Evolutionary conservation across 2,888 invertebrate species (phyloP).

Genomic region (Chironomus riparius): DNA sequence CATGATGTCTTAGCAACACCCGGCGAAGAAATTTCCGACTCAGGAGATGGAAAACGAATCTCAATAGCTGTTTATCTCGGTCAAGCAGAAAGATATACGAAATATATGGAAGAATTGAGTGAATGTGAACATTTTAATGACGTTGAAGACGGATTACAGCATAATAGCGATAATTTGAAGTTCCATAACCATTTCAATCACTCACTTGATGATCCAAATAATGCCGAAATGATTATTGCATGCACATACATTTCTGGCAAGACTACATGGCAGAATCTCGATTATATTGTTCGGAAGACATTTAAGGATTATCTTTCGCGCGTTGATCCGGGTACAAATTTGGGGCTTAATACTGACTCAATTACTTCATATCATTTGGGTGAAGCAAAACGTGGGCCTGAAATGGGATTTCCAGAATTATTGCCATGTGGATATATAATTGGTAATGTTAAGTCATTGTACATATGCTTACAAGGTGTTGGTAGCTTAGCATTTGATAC

Average conservation of each 20-base stretch:
- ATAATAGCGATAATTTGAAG: slow-evolving; percentile 36
- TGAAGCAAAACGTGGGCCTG: slow-evolving; percentile 72
- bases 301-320: slow-evolving; percentile 91
- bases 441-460: slow-evolving; percentile 74
- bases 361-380: slow-evolving; percentile 91
- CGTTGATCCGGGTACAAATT: slow-evolving; percentile 84
- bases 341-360: slow-evolving; percentile 76
- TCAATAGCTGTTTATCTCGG: slow-evolving; percentile 82
- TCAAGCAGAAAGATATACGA: slow-evolving; percentile 65
- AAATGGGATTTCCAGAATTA: slow-evolving; percentile 76
- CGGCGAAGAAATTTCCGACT: slow-evolving; percentile 54
- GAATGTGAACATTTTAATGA: slow-evolving; percentile 53
- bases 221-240: slow-evolving; percentile 64
- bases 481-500: slow-evolving; percentile 89
- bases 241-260: slow-evolving; percentile 84
- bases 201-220: slow-evolving; percentile 53
- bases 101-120: slow-evolving; percentile 57
- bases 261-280: slow-evolving; percentile 91
- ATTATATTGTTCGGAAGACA: slow-evolving; percentile 80
- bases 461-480: slow-evolving; percentile 81
- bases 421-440: slow-evolving; percentile 90
- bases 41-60: slow-evolving; percentile 77
- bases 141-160: slow-evolving; percentile 31
- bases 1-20: slow-evolving; percentile 33
- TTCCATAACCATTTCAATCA: slow-evolving; percentile 44